Conservation (phyloP, 2,797 vertebrate species). For the Sebastes ruberrimus region DNA sequence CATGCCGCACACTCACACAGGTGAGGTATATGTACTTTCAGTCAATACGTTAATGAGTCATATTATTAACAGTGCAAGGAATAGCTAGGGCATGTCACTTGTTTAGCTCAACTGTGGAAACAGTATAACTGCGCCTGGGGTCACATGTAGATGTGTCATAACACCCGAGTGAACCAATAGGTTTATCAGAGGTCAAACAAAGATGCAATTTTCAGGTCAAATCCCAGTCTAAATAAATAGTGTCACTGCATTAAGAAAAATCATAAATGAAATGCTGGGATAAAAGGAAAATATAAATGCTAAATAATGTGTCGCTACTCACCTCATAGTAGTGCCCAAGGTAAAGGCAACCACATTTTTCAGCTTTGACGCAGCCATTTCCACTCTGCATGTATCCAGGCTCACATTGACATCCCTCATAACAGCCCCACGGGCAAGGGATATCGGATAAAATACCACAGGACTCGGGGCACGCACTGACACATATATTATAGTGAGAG, state of each 20-base stretch:
- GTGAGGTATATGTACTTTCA: constrained; percentile 26
- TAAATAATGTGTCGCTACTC: not conserved
- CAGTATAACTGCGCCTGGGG: constrained; percentile 3
- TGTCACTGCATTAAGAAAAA: not conserved
- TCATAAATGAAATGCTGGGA: not conserved
- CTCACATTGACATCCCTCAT: constrained; percentile 80
- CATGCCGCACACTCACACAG: constrained; percentile 13
- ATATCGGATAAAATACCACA: constrained; percentile 60
- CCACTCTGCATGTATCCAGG: constrained; percentile 68
- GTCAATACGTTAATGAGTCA: constrained; percentile 55
- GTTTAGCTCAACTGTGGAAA: constrained; percentile 26
- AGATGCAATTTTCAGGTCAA: not conserved
- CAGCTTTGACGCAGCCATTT: constrained; percentile 68
- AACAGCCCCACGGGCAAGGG: constrained; percentile 57
- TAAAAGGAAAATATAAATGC: not conserved
- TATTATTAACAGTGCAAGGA: constrained; percentile 10
- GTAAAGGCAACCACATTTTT: constrained; percentile 50
- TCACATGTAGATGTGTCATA: constrained; percentile 35
- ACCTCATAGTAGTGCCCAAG: constrained; percentile 36
- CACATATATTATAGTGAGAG: constrained; percentile 76
- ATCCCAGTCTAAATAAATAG: not conserved
- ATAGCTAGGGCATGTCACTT: constrained; percentile 13
- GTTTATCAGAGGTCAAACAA: not conserved
- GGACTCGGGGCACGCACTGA: constrained; percentile 64
- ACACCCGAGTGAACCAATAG: constrained; percentile 28